Conservation (phyloP, 2,888 invertebrate genomes). For the Deroplatys truncata region DNA sequence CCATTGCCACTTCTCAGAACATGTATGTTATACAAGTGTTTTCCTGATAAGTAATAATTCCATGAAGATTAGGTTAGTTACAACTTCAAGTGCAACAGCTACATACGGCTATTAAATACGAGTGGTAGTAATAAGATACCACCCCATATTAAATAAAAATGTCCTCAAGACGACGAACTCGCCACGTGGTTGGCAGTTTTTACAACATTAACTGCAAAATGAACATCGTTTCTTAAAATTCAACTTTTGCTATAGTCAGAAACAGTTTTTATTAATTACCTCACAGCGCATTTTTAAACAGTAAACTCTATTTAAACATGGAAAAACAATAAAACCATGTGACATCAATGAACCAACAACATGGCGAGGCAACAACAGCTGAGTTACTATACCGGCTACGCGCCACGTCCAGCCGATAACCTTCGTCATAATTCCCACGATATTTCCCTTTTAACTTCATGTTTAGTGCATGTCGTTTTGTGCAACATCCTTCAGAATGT, state of each 20-base stretch:
- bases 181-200: not conserved
- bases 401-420: conserved; percentile 23
- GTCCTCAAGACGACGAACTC: not conserved
- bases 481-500: not conserved
- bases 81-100: too few relatives aligned
- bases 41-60: too few relatives aligned
- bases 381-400: conserved; percentile 32
- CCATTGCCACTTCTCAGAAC: too few relatives aligned
- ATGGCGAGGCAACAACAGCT: conserved; percentile 37
- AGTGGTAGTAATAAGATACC: too few relatives aligned
- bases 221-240: not conserved
- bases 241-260: not conserved
- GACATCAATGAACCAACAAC: conserved; percentile 32
- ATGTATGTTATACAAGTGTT: too few relatives aligned
- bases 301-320: not conserved
- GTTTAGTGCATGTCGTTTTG: not conserved
- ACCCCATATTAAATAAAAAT: not conserved
- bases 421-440: not conserved
- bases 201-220: not conserved
- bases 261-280: not conserved
- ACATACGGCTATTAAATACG: too few relatives aligned
- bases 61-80: too few relatives aligned
- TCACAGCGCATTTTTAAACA: not conserved
- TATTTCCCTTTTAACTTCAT: not conserved
- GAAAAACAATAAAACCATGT: conserved; percentile 13